A percentile compares a stretch with the other conserved stretches of the same genome.
Conservation (phyloP, 2,113 vertebrate genomes). For the Dolichallabes microphthalmus region DNA sequence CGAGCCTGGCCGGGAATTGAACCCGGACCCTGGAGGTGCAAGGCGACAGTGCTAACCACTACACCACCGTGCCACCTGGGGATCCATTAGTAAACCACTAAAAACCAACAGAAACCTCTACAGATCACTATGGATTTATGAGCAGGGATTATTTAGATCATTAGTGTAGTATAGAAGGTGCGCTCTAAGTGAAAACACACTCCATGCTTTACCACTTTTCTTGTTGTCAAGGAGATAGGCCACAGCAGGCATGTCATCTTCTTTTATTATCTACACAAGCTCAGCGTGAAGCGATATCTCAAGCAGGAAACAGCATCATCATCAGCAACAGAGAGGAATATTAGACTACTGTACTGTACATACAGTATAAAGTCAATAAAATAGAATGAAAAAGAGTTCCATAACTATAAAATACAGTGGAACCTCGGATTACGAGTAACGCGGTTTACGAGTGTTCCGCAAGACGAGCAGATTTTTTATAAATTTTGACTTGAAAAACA, state of each 20-base stretch:
- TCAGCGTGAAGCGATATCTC: not conserved
- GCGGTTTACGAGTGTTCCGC: too few species aligned
- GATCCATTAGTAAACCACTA: not conserved
- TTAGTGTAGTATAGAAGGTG: not conserved
- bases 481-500: too few species aligned
- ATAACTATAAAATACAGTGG: not conserved
- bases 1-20: too few species aligned
- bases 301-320: not conserved
- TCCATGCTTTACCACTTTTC: conserved; percentile 3
- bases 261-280: conserved; percentile 13
- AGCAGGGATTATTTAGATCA: conserved; percentile 10
- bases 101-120: conserved; percentile 5
- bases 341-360: too few species aligned
- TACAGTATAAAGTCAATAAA: not conserved
- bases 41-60: too few species aligned
- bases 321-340: not conserved
- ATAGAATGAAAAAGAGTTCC: not conserved
- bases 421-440: too few species aligned
- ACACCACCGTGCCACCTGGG: too few species aligned
- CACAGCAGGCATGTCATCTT: not conserved
- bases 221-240: conserved; percentile 36
- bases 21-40: too few species aligned
- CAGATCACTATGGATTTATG: not conserved
- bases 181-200: not conserved
- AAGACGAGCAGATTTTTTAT: too few species aligned